These are phyloP conservation scores for Coregonus suidteri DNA, from an alignment of 2,797 vertebrate species.

Conservation along the genomic window DNA sequence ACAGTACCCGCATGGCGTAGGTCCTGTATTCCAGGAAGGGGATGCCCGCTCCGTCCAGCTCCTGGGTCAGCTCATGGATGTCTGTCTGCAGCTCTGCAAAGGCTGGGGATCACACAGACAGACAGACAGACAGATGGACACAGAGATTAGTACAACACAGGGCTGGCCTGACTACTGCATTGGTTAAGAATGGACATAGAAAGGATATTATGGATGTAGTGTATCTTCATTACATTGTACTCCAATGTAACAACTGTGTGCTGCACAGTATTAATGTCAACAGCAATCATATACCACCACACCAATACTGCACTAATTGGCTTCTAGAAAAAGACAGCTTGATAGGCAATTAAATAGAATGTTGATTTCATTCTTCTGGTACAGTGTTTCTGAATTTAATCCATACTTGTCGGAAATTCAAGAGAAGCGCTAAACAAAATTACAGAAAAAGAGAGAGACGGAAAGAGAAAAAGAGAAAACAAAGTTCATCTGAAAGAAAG, in stretches of 20 bases:
- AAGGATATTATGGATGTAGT: background rate
- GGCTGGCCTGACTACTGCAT: background rate
- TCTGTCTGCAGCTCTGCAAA: conserved; percentile 97
- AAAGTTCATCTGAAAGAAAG: conserved; percentile 75
- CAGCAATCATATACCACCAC: background rate
- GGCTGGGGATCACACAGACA: conserved; percentile 67
- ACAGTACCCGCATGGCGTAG: conserved; percentile 95
- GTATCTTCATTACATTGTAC: background rate
- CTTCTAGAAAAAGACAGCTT: background rate
- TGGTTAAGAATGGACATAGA: background rate
- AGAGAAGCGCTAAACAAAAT: background rate
- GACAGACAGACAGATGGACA: conserved; percentile 19
- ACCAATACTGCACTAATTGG: background rate
- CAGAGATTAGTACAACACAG: background rate
- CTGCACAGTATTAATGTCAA: background rate
- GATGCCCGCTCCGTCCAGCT: conserved; percentile 94
- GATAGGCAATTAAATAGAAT: background rate
- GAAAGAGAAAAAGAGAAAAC: conserved; percentile 56
- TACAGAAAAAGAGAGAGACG: conserved; percentile 26
- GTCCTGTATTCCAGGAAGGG: conserved; percentile 97
- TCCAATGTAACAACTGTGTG: background rate
- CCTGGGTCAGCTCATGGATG: conserved; percentile 95
- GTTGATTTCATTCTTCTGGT: background rate
- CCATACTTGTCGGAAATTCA: background rate
- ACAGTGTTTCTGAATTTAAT: background rate